phyloP scores from a whole-genome alignment of 1,140 invertebrate species.

The Leptonema lineaticorne region DNA sequence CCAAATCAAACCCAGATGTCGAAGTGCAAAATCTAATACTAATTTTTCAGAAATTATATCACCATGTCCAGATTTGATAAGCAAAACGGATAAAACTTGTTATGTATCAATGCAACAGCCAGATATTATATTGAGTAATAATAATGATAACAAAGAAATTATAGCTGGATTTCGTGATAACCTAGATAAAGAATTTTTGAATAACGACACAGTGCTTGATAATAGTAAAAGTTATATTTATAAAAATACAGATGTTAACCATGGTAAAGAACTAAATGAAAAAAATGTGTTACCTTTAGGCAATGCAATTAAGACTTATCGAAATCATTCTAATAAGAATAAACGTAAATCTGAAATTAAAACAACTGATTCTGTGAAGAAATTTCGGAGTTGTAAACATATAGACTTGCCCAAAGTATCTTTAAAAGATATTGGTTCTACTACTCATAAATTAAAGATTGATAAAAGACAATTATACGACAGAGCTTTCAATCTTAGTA shows the following conservation, averaged over 20 bases:
- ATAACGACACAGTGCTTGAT: too few relatives aligned
- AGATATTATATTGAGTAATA: not conserved
- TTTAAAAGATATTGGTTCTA: not conserved
- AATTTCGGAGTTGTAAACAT: not conserved
- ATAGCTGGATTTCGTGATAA: too few relatives aligned
- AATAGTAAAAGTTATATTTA: too few relatives aligned
- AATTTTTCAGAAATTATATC: not conserved
- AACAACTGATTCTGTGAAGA: not conserved
- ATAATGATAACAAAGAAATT: not conserved
- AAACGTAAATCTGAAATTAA: slow-evolving; percentile 14
- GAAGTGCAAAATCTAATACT: too few relatives aligned
- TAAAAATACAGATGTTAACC: too few relatives aligned
- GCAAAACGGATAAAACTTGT: slow-evolving; percentile 6
- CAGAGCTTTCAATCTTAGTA: not conserved
- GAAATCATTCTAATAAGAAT: slow-evolving; percentile 6
- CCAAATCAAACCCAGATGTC: too few relatives aligned
- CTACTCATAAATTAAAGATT: not conserved
- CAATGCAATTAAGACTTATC: slow-evolving; percentile 14
- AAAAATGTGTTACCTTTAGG: too few relatives aligned
- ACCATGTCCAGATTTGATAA: slow-evolving; percentile 22
- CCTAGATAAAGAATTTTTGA: too few relatives aligned
- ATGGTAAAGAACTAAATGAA: too few relatives aligned
- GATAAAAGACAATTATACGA: not conserved
- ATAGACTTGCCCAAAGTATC: slow-evolving; percentile 25
- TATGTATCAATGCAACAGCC: slow-evolving; percentile 1